A percentile compares a stretch with the other conserved stretches of the same genome.
Evolutionary conservation across 2,888 invertebrate genomes (phyloP).

Genomic region (Amiota communis): DNA sequence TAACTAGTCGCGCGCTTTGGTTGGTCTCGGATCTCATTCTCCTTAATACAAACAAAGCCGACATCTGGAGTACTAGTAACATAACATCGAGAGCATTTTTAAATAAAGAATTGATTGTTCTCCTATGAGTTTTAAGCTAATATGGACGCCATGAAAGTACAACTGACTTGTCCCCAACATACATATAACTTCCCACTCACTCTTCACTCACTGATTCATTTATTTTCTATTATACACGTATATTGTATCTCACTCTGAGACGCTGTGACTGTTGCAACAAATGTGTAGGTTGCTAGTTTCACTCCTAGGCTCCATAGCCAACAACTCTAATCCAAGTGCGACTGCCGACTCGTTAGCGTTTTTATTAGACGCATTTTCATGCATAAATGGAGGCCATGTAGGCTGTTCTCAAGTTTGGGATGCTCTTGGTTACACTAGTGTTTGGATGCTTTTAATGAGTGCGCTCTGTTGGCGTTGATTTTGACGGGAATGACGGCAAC

Average conservation of each 20-base stretch:
- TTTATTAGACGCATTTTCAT: constrained; percentile 55
- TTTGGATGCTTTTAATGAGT: constrained; percentile 18
- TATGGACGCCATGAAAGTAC: constrained; percentile 35
- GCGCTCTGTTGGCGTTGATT: constrained; percentile 33
- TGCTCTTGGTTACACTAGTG: neutral
- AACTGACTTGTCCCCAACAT: too few relatives aligned
- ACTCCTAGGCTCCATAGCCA: too few relatives aligned
- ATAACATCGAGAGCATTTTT: constrained; percentile 39
- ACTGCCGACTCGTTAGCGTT: constrained; percentile 62
- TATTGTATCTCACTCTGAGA: neutral
- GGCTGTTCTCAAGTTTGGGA: constrained; percentile 34
- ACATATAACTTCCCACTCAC: too few relatives aligned
- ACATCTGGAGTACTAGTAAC: constrained; percentile 16
- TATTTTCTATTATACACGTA: too few relatives aligned
- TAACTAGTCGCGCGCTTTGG: neutral
- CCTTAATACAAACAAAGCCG: constrained; percentile 33
- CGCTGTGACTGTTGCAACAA: neutral
- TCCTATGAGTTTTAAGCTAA: constrained; percentile 57
- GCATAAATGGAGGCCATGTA: constrained; percentile 51
- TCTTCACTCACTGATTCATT: neutral
- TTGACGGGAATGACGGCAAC: constrained; percentile 42
- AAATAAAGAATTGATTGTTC: constrained; percentile 57
- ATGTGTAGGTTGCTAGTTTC: too few relatives aligned
- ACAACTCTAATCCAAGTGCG: too few relatives aligned
- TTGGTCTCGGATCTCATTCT: too few relatives aligned